Base-by-base conservation (phyloP, 2,888 invertebrate genomes). In the Drosophila parthenogenetica region DNA sequence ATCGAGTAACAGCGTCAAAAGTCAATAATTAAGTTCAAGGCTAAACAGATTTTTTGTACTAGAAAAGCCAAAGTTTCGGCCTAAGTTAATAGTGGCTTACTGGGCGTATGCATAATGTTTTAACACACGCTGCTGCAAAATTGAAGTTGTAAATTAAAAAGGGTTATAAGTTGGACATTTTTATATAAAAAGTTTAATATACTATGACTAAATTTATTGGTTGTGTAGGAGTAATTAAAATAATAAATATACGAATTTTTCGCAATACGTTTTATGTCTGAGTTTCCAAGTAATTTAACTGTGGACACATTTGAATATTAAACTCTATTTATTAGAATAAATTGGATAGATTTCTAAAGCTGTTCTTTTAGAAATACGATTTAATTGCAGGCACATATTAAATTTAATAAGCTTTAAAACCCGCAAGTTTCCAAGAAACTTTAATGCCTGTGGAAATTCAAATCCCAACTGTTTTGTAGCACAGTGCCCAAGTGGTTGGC, bases 21-120 rank as follows among this genome's bases (percentile, higher is more conserved):
- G 42, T 42, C 60, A 62, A 73, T 81, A 63, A 77, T 63, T 69
- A 63, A 61, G 65, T 69, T 77, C 69, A 78, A 67, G 74, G 66
- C 48, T 57, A 46, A 19, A 22, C 1, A 49, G 60, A 45, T 48
- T 59, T 64, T 19, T 14, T 51, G n/a, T 7, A 16, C 35, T 8
- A 19, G 13, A 45, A 53, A 63, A 32, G 13, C 25, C 32, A 37
- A 61, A 53, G 22, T 46, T 25, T 43, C 13, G 17, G 29, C 37
- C 35, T 25, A 60, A 54, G 32, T 39, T 22, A 54, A 62, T 55
- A 45, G 35, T 29, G 29, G 7, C 13, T 3, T 8, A 61, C 43
- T n/a, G 32, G 42, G 43, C 78, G 73, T 63, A 73, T 22, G 5
- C 22, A 22, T 61, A 50, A 48, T 53, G 17, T 16, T 25, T 13